Base-by-base conservation (phyloP, 2,888 invertebrate genomes). In the Galerucella calmariensis region DNA sequence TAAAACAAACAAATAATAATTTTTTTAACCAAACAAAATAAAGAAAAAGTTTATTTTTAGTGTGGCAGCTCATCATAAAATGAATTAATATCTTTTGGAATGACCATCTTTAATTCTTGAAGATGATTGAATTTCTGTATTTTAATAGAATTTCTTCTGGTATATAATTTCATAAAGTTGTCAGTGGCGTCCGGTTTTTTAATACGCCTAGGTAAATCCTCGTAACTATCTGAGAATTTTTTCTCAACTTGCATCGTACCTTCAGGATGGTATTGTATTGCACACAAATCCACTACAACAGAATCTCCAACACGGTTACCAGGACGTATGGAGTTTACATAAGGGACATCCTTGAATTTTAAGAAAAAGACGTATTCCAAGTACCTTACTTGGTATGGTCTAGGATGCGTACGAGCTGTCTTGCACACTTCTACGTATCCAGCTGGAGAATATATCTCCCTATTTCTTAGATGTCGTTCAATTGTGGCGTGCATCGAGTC, bases 41-140 rank as follows among this genome's bases (percentile, higher is more conserved):
- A 35, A 35, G 35, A 35, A 35, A 35, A 35, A 35, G 35, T 35
- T 35, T 35, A 46, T 46, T 46, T 10, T 12, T 14, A 35, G 44
- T 65, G 65, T 12, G 65, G 65, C 48, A 65, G 48, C 41, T 65
- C 48, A 48, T 65, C 65, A 65, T 65, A 65, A 65, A 65, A 65
- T 44, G 65, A 44, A 65, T 65, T 48, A 44, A 65, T 44, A 41
- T 65, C 65, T 65, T 65, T 35, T 35, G 35, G 35, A 6, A 35
- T 35, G 35, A 35, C 35, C 35, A 35, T 35, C 35, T 35, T 35
- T 65, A 65, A 48, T 48, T 65, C 65, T 65, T 65, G 48, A 1
- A 46, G 46, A 41, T 65, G 65, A 16, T 35, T 44, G 41, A 44
- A 65, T 48, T 65, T 65, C 5, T 20, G 35, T 44, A 20, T 24